Evolutionary conservation across 2,113 vertebrate genomes (phyloP).

Genomic region (Picathartes gymnocephalus): DNA sequence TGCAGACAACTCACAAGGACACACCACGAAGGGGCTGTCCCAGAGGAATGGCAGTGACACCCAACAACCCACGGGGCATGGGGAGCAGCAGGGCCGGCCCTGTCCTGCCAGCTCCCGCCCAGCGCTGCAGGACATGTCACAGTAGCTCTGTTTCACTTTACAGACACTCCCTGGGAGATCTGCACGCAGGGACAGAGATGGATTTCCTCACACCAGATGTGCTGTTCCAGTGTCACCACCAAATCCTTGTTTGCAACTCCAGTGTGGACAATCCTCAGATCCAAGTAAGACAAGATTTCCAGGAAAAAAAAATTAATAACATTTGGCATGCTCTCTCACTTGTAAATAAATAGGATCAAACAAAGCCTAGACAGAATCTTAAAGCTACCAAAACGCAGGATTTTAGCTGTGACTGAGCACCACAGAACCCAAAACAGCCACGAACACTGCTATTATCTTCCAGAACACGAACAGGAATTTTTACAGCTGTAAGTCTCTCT

Average conservation of each 20-base stretch:
- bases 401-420: not conserved
- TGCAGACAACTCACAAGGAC: not conserved
- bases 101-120: not conserved
- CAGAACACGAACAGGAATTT: not conserved
- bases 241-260: not conserved
- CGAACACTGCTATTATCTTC: not conserved
- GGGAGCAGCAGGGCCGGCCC: fast-evolving
- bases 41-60: not conserved
- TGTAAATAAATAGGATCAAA: not conserved
- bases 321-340: not conserved
- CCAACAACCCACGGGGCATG: fast-evolving
- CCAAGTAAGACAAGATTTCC: not conserved
- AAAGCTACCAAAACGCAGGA: not conserved
- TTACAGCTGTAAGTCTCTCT: not conserved
- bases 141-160: not conserved
- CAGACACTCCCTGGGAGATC: not conserved
- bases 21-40: fast-evolving
- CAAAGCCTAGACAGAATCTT: not conserved
- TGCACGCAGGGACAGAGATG: not conserved
- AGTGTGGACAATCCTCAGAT: not conserved
- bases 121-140: not conserved
- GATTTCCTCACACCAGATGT: not conserved
- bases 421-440: not conserved
- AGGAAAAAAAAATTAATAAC: not conserved
- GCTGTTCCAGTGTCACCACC: not conserved